Evolutionary conservation across 1,140 invertebrate genomes (phyloP).

Genomic region (Cepaea nemoralis): DNA sequence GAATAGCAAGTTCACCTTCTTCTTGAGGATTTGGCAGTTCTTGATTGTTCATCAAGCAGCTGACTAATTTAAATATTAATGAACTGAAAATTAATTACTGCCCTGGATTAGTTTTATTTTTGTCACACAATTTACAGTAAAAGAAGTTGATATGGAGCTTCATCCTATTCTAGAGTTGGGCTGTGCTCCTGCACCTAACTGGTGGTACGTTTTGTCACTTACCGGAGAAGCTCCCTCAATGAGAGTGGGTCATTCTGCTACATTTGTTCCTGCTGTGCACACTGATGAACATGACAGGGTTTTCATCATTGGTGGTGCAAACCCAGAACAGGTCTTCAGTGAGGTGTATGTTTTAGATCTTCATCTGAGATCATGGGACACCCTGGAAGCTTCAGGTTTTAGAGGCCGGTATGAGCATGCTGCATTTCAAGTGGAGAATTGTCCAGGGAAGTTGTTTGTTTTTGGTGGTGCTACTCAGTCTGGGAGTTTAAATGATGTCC

Average conservation of each 20-base stretch:
- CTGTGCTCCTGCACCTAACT: constrained; percentile 55
- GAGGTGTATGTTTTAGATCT: constrained; percentile 70
- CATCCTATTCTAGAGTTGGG: constrained; percentile 67
- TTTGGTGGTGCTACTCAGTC: constrained; percentile 71
- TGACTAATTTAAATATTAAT: background rate
- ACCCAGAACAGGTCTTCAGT: constrained; percentile 67
- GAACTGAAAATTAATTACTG: background rate
- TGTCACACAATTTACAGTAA: background rate
- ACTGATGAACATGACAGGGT: constrained; percentile 64
- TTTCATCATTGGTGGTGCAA: constrained; percentile 71
- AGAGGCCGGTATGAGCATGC: constrained; percentile 69
- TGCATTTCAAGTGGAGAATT: constrained; percentile 60
- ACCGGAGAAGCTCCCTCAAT: constrained; percentile 67
- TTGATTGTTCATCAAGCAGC: background rate
- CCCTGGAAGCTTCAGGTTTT: constrained; percentile 62
- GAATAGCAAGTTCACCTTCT: no score
- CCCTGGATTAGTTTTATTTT: background rate
- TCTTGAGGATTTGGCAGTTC: no score
- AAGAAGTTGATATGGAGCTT: constrained; percentile 65
- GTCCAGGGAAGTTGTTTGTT: constrained; percentile 67
- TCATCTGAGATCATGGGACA: constrained; percentile 67
- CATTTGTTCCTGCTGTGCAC: constrained; percentile 53
- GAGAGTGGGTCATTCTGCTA: constrained; percentile 70
- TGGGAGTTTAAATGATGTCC: constrained; percentile 71
- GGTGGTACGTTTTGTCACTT: constrained; percentile 70